Percentiles rank a stretch among this genome's conserved stretches.
Evolutionary conservation across 1,140 invertebrate genomes (phyloP).

Genomic region (Atta texana): DNA sequence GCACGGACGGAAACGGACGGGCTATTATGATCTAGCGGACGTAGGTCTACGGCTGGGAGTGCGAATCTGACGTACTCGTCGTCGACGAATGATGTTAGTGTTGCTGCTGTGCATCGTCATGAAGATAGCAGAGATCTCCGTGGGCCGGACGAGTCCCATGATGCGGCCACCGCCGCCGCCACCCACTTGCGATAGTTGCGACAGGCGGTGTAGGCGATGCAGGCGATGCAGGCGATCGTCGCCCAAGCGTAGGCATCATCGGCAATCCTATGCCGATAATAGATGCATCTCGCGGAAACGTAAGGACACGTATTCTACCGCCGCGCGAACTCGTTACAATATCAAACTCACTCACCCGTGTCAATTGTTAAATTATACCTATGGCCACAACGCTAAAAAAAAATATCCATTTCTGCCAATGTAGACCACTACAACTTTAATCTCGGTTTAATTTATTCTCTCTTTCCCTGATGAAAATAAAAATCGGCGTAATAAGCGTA

Average conservation of each 20-base stretch:
- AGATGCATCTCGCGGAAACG: slow-evolving; percentile 74
- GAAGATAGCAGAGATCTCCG: slow-evolving; percentile 86
- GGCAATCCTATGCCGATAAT: slow-evolving; percentile 68
- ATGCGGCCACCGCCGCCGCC: slow-evolving; percentile 69
- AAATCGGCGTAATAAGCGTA: no score
- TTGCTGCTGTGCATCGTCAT: slow-evolving; percentile 85
- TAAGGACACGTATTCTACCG: slow-evolving; percentile 66
- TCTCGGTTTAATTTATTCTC: no score
- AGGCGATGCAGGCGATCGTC: slow-evolving; percentile 15
- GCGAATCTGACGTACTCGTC: slow-evolving; percentile 17
- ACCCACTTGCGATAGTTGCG: slow-evolving; percentile 25
- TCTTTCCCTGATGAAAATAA: no score
- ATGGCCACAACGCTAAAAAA: no score
- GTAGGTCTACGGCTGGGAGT: no score
- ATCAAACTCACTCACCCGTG: no score
- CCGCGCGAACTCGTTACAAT: no score
- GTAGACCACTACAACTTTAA: no score
- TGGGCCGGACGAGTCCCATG: slow-evolving; percentile 76
- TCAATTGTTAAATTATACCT: no score
- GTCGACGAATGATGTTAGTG: slow-evolving; percentile 84
- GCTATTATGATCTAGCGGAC: slow-evolving; percentile 48
- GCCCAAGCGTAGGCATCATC: slow-evolving; percentile 57
- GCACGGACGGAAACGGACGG: neutral
- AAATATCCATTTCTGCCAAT: no score
- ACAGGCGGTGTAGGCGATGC: slow-evolving; percentile 66